Percentiles rank a stretch among this genome's conserved stretches.
Evolutionary conservation across 1,140 invertebrate genomes (phyloP).

Genomic region (Gonatopus flavifemur): DNA sequence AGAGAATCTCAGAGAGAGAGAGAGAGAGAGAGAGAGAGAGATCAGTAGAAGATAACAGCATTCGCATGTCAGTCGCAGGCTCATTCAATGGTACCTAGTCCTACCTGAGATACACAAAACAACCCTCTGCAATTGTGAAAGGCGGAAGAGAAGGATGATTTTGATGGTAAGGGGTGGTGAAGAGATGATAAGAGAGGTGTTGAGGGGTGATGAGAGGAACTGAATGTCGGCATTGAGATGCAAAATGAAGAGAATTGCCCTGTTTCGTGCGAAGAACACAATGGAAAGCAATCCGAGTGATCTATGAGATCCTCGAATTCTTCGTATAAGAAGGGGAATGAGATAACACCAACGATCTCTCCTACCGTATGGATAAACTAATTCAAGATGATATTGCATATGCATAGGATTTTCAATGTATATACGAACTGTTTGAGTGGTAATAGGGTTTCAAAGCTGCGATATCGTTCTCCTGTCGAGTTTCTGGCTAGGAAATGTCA

Average conservation of each 20-base stretch:
- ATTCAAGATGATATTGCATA: slow-evolving; percentile 24
- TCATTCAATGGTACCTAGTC: too few species aligned
- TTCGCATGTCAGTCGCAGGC: too few species aligned
- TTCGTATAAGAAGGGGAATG: slow-evolving; percentile 7
- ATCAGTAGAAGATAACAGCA: too few species aligned
- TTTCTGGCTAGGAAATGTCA: too few species aligned
- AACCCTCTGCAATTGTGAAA: too few species aligned
- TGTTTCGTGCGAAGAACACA: slow-evolving; percentile 25
- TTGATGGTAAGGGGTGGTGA: background rate
- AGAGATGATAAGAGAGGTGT: slow-evolving; percentile 23
- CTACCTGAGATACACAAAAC: too few species aligned
- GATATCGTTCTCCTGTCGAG: too few species aligned
- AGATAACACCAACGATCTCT: too few species aligned
- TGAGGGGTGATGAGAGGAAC: slow-evolving; percentile 8
- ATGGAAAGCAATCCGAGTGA: slow-evolving; percentile 32
- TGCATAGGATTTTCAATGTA: slow-evolving; percentile 14
- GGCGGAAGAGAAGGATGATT: background rate
- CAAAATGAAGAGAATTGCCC: slow-evolving; percentile 24
- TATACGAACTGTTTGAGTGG: too few species aligned
- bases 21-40: background rate
- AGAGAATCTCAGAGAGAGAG: background rate
- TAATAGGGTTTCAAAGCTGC: too few species aligned
- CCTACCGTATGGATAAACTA: slow-evolving; percentile 36
- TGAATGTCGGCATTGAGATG: slow-evolving; percentile 25
- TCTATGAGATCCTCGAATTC: slow-evolving; percentile 20